These are phyloP conservation scores for Linurgus olivaceus DNA, from an alignment of 2,797 vertebrate genomes.

Conservation along the genomic window DNA sequence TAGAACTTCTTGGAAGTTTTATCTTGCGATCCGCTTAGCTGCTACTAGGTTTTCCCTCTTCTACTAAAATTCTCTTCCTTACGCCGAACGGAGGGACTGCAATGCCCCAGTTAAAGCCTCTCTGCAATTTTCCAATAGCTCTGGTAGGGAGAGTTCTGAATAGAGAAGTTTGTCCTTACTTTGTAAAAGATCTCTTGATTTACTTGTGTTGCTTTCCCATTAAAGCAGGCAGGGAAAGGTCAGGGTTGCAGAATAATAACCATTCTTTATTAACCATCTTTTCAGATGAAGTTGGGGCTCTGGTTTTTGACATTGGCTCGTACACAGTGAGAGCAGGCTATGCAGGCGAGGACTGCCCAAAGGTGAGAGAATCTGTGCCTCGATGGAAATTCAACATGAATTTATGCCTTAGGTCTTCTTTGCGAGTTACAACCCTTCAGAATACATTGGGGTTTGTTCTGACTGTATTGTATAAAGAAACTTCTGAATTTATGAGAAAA, in stretches of 20 bases:
- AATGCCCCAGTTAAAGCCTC: not conserved
- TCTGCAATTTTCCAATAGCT: not conserved
- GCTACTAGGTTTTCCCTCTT: accelerated
- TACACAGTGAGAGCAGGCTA: conserved; percentile 97
- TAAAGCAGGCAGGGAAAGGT: not conserved
- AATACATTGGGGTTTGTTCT: accelerated
- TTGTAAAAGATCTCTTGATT: not conserved
- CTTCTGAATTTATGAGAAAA: not conserved
- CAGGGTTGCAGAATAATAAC: not conserved
- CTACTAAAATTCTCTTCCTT: not conserved
- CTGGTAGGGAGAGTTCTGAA: not conserved
- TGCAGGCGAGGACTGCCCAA: conserved; percentile 97
- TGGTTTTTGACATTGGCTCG: conserved; percentile 98
- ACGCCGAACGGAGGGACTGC: not conserved
- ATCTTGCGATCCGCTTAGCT: accelerated
- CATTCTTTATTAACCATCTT: not conserved
- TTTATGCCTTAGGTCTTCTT: not conserved
- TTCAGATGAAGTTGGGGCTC: conserved; percentile 96
- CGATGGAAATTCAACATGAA: not conserved
- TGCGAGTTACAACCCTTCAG: accelerated
- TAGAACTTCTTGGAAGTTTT: not conserved
- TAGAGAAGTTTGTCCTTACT: not conserved
- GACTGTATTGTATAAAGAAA: not conserved
- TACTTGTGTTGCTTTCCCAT: not conserved
- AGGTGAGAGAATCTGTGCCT: conserved; percentile 80